Evolutionary conservation across 2,797 vertebrate genomes (phyloP), one percentile per base, ranked within the genome.

Genomic region (Hybognathus amarus): DNA sequence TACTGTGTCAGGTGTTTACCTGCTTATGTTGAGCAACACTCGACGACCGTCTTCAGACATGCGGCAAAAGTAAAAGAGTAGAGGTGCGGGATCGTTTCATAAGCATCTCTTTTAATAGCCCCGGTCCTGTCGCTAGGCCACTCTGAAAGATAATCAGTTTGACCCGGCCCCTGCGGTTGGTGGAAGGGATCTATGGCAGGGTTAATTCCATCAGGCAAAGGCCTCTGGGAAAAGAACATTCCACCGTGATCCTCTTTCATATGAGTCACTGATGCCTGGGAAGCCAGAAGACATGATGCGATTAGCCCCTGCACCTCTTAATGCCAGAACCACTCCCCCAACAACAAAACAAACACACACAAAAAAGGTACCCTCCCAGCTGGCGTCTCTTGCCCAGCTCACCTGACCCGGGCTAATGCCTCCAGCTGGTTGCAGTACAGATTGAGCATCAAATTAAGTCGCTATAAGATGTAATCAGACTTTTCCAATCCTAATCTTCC

Each of bases 241-340:
- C 95, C 94, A 94, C 92, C 89, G 87, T 96, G 95, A 95, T 96
- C 95, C 92, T 93, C 94, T 96, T 95, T 96, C 93, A 94, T 92
- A 92, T 94, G 94, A 96, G 94, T 96, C 91, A 83, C 90, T 92
- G 90, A 90, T 94, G 94, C 92, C 93, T 90, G 92, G 93, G 92
- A 95, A 95, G 94, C 93, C 92, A 85, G 68, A 90, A 83, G 79
- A 94, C 93, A 92, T 96, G 95, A 96, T 96, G 91, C 90, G 94
- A 90, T 95, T 94, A 95, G 90, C 88, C 88, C 87, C 89, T 87
- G 83, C 91, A 91, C 92, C 92, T 92, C 91, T 92, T 91, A 94
- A 91, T 86, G 87, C 84, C 80, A 87, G 90, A 38, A n/a, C 67
- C 91, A 80, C 87, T n/a, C 88, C 77, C 79, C 73, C 85, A 84